These are phyloP conservation scores for Panurus biarmicus DNA, from an alignment of 2,113 vertebrate genomes.

Conservation along the genomic window DNA sequence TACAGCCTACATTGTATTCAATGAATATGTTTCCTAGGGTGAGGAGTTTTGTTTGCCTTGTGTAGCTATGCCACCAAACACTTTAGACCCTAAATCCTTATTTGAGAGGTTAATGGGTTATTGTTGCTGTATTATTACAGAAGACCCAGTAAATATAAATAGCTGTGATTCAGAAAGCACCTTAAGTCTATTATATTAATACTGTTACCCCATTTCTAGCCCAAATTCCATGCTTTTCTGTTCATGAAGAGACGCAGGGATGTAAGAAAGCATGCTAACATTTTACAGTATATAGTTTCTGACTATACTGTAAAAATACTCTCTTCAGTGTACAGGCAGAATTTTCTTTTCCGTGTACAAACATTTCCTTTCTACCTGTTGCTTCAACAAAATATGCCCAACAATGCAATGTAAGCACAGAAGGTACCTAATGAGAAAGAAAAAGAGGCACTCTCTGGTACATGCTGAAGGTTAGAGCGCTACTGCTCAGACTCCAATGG, in stretches of 20 bases:
- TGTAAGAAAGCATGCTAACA: background rate
- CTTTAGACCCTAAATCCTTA: background rate
- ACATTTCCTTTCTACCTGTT: background rate
- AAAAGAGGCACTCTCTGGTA: background rate
- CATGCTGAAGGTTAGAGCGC: accelerated
- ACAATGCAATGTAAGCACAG: background rate
- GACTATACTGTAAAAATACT: background rate
- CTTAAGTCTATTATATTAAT: background rate
- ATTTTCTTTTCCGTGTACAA: background rate
- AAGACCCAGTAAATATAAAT: background rate
- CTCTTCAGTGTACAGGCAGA: background rate
- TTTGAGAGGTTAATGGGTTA: background rate
- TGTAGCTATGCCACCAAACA: background rate
- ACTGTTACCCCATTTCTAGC: background rate
- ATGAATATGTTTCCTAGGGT: background rate
- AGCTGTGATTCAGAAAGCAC: background rate
- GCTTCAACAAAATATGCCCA: background rate
- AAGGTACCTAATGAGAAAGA: background rate
- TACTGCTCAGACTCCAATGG: background rate
- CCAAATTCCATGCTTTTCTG: background rate
- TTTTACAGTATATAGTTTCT: background rate
- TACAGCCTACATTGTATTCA: background rate
- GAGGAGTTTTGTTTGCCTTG: background rate
- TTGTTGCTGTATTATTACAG: background rate
- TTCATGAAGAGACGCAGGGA: background rate